Conservation (phyloP, 2,113 vertebrate species). For the Hucho hucho region DNA sequence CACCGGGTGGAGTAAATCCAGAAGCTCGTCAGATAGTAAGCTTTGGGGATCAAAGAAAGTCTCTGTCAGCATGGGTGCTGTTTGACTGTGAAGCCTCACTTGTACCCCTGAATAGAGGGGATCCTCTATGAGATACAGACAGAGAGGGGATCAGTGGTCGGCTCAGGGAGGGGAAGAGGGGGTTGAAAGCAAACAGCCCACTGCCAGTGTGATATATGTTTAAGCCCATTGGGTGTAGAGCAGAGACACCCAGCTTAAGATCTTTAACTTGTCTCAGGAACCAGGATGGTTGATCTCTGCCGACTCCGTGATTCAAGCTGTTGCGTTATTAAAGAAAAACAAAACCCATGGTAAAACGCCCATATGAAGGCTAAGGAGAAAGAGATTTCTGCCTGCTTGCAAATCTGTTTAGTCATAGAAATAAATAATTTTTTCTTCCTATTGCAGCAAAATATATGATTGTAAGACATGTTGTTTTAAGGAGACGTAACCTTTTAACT, state of each 20-base stretch:
- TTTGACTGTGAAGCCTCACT: slow-evolving; percentile 52
- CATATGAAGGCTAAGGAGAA: slow-evolving; percentile 23
- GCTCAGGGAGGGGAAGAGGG: slow-evolving; percentile 13
- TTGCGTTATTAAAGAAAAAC: slow-evolving; percentile 64
- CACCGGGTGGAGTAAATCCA: slow-evolving; percentile 9
- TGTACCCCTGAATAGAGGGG: slow-evolving; percentile 31
- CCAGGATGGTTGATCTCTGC: slow-evolving; percentile 28
- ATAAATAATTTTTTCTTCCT: not conserved
- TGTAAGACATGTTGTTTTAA: slow-evolving; percentile 1
- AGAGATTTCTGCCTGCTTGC: not conserved
- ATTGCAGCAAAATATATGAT: not conserved
- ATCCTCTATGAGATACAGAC: slow-evolving; percentile 46
- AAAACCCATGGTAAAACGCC: slow-evolving; percentile 21
- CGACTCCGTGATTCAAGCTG: slow-evolving; percentile 32
- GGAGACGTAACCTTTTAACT: not conserved
- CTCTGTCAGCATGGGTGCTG: slow-evolving; percentile 54
- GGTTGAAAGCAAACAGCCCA: slow-evolving; percentile 54
- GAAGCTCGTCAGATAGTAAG: slow-evolving; percentile 27
- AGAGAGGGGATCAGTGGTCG: slow-evolving; percentile 43
- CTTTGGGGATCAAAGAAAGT: slow-evolving; percentile 64
- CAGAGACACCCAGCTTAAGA: slow-evolving; percentile 61
- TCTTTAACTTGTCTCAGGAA: slow-evolving; percentile 54
- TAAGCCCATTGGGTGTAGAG: slow-evolving; percentile 55
- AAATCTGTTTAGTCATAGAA: not conserved
- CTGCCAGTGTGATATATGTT: slow-evolving; percentile 63